Conservation (phyloP, 2,888 invertebrate species). For the Gari tellinella region DNA sequence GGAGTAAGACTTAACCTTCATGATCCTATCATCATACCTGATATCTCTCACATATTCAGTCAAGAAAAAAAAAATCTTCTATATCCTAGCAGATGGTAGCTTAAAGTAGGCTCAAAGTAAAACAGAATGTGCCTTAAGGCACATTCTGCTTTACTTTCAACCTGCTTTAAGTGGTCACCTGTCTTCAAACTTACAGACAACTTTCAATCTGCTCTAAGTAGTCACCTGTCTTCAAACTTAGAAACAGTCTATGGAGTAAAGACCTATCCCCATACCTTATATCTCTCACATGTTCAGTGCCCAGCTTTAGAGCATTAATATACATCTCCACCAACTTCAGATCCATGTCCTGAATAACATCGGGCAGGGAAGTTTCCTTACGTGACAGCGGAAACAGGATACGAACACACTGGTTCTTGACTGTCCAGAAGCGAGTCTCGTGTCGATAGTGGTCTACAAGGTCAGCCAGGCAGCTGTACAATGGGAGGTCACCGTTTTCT, state of each 20-base stretch:
- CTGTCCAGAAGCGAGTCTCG: slow-evolving; percentile 54
- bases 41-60: no score
- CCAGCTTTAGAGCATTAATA: slow-evolving; percentile 52
- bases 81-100: not conserved
- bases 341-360: slow-evolving; percentile 55
- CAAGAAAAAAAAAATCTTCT: not conserved
- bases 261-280: slow-evolving; percentile 33
- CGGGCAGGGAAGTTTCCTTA: slow-evolving; percentile 49
- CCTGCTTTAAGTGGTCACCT: no score
- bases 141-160: no score
- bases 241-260: not conserved
- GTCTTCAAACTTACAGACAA: no score
- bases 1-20: no score
- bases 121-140: no score
- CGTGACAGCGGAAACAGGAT: slow-evolving; percentile 55
- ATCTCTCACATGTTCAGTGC: slow-evolving; percentile 53
- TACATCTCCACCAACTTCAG: slow-evolving; percentile 53
- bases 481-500: slow-evolving; percentile 32
- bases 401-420: slow-evolving; percentile 46
- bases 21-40: no score
- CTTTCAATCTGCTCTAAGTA: no score
- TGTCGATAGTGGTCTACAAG: slow-evolving; percentile 45
- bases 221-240: no score
- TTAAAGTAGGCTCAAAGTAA: no score
- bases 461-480: slow-evolving; percentile 40